Evolutionary conservation across 1,140 invertebrate species (phyloP), one percentile per base, ranked within the genome.

Genomic region (Drosophila willistoni): DNA sequence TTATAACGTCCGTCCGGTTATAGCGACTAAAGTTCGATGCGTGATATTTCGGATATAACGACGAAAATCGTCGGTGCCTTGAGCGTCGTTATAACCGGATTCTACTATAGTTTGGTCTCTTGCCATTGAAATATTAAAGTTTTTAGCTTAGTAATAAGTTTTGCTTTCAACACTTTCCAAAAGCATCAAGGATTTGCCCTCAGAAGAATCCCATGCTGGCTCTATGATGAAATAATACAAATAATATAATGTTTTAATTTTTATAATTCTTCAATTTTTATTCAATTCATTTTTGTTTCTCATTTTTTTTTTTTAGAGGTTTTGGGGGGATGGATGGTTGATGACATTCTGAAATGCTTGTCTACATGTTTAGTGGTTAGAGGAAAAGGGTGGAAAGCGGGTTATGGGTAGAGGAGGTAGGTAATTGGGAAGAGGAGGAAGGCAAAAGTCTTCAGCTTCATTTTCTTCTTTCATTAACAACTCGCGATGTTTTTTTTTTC

Each of bases 181-280:
- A n/a, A n/a, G n/a, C n/a, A n/a, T n/a, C 7, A 6, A 6, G 3
- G 33, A 7, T 6, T 33, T 7, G 33, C 9, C 33, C 34, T 12
- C 3, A 9, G 5, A 36, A 36, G 10, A 10, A 36, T 36, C 7
- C 2, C 6, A 0, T n/a, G n/a, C n/a, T n/a, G n/a, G n/a, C n/a
- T n/a, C n/a, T 39, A 25, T 39, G 14, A 13, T 6, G 9, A 41
- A 29, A 34, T 47, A 14, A 36, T 47, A 12, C 25, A 64, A 14
- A 9, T 7, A 17, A 47, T 29, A 47, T 19, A 19, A 19, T 64
- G 57, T 70, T 74, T 39, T 61, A 36, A 69, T 77, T 73, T 41
- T 76, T 68, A 64, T 75, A 73, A 66, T 77, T 64, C 22, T 51
- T 44, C 41, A 74, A 54, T 71, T 74, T 77, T 70, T 77, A 55